phyloP scores from a whole-genome alignment of 2,113 vertebrate species.

The Numenius arquata region DNA sequence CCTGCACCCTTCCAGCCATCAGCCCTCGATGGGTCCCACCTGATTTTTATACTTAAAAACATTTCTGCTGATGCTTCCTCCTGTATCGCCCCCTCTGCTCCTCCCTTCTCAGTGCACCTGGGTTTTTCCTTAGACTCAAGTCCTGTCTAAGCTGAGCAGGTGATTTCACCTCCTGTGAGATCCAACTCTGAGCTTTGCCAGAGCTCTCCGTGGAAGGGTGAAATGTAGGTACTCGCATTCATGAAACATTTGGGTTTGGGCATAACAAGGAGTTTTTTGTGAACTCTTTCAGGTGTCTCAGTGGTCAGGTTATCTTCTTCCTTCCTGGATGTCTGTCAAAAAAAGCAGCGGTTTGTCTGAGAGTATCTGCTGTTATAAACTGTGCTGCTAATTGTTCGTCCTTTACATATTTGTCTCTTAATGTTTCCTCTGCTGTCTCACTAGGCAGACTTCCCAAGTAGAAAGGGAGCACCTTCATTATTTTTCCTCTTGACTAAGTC shows the following conservation, averaged over 20 bases:
- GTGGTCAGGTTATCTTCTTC: neutral
- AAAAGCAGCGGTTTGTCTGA: neutral
- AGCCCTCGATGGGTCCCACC: fast-evolving
- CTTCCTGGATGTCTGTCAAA: neutral
- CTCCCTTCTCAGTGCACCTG: neutral
- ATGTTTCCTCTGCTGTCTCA: neutral
- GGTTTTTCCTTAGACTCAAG: neutral
- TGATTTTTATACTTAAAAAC: neutral
- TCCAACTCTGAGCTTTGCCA: neutral
- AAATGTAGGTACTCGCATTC: neutral
- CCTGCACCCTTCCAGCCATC: neutral
- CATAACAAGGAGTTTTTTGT: neutral
- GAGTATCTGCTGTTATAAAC: neutral
- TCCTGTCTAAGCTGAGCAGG: neutral
- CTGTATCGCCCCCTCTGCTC: neutral
- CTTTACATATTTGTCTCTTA: neutral
- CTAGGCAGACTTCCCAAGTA: neutral
- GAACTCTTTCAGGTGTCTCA: neutral
- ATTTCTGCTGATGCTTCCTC: neutral
- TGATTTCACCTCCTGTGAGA: neutral
- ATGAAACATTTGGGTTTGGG: neutral
- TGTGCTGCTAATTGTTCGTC: neutral
- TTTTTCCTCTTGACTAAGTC: neutral
- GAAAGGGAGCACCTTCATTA: neutral
- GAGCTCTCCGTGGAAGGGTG: neutral